Evolutionary conservation across 2,888 invertebrate genomes (phyloP).

Genomic region (Perithous albicinctus): DNA sequence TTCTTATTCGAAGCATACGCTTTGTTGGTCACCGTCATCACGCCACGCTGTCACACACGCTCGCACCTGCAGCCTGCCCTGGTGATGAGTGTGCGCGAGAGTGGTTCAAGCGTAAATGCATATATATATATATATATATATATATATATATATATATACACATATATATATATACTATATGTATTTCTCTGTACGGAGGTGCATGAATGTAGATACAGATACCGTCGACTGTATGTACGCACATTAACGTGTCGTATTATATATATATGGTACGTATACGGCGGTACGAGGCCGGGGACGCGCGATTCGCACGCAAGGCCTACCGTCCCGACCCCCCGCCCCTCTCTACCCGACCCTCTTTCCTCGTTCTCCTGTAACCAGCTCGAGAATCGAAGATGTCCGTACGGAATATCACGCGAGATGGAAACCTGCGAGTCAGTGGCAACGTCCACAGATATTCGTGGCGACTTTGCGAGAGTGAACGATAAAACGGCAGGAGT

Average conservation of each 20-base stretch:
- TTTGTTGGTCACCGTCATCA: slow-evolving; percentile 56
- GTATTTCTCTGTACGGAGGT: slow-evolving; percentile 2
- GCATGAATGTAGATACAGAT: slow-evolving; percentile 16
- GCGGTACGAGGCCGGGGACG: slow-evolving; percentile 52
- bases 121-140: too few species aligned
- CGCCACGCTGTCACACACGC: slow-evolving; percentile 45
- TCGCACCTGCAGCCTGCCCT: slow-evolving; percentile 57
- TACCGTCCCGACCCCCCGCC: slow-evolving; percentile 12
- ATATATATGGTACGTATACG: slow-evolving; percentile 33
- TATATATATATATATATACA: too few species aligned
- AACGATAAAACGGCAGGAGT: neutral
- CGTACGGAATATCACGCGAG: slow-evolving; percentile 50
- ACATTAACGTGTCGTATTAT: slow-evolving; percentile 12
- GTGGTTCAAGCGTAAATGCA: slow-evolving; percentile 39
- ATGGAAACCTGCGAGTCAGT: slow-evolving; percentile 13
- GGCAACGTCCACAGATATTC: slow-evolving; percentile 10
- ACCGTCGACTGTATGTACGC: slow-evolving; percentile 22
- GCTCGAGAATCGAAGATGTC: slow-evolving; percentile 62
- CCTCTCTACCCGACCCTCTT: slow-evolving; percentile 1
- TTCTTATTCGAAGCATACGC: slow-evolving; percentile 34
- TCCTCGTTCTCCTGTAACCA: slow-evolving; percentile 44
- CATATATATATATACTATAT: too few species aligned
- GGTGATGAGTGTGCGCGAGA: slow-evolving; percentile 19
- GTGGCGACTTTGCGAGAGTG: neutral
- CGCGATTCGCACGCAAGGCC: slow-evolving; percentile 53